Percentiles rank a stretch among this genome's conserved stretches.
These are phyloP conservation scores for Intellagama lesueurii DNA, from an alignment of 2,797 vertebrate genomes.

Conservation along the genomic window DNA sequence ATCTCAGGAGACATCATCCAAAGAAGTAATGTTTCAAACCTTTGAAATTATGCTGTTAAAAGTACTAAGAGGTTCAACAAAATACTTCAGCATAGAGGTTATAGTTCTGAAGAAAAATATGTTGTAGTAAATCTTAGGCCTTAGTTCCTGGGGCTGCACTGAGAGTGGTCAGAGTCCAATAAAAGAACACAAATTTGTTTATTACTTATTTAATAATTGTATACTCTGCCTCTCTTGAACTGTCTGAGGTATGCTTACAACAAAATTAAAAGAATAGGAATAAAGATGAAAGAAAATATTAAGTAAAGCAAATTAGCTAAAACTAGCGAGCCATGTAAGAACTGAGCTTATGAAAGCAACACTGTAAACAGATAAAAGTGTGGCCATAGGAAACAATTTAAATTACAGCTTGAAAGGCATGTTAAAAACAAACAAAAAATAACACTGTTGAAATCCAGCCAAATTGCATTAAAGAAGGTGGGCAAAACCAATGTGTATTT, in stretches of 20 bases:
- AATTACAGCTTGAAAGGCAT: neutral
- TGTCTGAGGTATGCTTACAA: neutral
- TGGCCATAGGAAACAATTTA: neutral
- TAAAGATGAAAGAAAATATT: neutral
- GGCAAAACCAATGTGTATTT: neutral
- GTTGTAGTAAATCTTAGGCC: neutral
- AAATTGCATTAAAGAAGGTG: neutral
- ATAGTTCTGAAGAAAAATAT: neutral
- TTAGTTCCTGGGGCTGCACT: neutral
- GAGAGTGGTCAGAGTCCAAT: neutral
- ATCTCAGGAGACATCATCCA: neutral
- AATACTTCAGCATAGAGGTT: neutral
- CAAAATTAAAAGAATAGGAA: neutral
- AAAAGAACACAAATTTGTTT: neutral
- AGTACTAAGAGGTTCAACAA: neutral
- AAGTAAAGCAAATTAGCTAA: neutral
- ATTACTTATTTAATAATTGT: neutral
- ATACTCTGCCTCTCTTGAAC: neutral
- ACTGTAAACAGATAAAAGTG: neutral
- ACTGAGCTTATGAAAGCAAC: neutral
- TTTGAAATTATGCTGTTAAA: neutral
- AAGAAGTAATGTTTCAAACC: neutral
- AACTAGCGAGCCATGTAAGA: neutral
- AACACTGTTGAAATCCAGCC: neutral
- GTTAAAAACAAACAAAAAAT: neutral